phyloP scores from a whole-genome alignment of 2,113 vertebrate genomes.

The Tinamus guttatus region DNA sequence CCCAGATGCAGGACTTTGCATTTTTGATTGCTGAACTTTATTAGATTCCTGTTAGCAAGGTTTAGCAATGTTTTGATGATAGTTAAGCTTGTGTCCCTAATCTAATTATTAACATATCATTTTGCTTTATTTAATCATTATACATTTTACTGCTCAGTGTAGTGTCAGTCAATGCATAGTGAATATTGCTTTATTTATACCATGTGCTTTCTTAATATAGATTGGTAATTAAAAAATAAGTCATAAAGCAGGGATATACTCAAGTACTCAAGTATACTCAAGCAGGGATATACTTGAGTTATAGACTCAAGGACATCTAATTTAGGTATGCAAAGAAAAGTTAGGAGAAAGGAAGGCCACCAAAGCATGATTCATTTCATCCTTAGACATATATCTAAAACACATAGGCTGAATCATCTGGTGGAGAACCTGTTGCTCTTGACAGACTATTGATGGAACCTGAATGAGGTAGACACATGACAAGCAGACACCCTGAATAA shows the following conservation, averaged over 20 bases:
- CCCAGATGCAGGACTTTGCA: not conserved
- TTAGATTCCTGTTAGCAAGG: not conserved
- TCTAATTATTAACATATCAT: not conserved
- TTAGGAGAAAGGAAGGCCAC: not conserved
- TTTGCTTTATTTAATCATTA: not conserved
- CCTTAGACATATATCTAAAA: not conserved
- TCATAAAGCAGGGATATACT: no score
- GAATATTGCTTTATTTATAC: not conserved
- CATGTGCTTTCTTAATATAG: not conserved
- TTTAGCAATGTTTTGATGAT: not conserved
- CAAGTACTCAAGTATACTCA: no score
- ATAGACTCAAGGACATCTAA: not conserved
- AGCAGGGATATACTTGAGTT: no score
- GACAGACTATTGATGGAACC: not conserved
- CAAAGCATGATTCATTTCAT: not conserved
- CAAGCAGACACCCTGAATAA: not conserved
- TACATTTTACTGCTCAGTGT: not conserved
- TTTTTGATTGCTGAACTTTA: not conserved
- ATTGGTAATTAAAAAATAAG: not conserved
- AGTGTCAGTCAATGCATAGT: not conserved
- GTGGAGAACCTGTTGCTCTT: not conserved
- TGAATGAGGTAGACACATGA: not conserved
- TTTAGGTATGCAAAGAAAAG: not conserved
- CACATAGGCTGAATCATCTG: not conserved
- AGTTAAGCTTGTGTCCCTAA: not conserved